These are phyloP conservation scores for Eulithis prunata DNA, from an alignment of 2,888 invertebrate genomes.

Conservation along the genomic window DNA sequence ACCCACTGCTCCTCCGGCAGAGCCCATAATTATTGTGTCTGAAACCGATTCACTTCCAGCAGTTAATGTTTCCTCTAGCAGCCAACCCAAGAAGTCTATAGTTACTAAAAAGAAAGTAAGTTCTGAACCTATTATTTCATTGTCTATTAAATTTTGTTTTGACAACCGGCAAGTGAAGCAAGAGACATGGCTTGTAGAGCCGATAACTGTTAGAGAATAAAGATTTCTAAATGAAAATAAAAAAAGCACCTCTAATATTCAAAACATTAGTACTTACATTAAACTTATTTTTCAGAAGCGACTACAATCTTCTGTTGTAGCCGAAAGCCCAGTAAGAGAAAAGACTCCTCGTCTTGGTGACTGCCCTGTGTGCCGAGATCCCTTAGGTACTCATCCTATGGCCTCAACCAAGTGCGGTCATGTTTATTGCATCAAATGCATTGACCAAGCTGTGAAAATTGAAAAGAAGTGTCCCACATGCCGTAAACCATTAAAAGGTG, in stretches of 20 bases:
- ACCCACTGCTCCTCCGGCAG: neutral
- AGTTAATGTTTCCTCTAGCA: slow-evolving; percentile 1
- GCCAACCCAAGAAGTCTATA: neutral
- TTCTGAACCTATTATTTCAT: neutral
- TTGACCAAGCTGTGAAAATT: slow-evolving; percentile 49
- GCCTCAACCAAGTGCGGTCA: slow-evolving; percentile 73
- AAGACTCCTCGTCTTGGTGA: slow-evolving; percentile 47
- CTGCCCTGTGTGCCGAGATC: slow-evolving; percentile 69
- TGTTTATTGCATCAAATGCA: slow-evolving; percentile 62
- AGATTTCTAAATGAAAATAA: too few species aligned
- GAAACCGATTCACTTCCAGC: slow-evolving; percentile 10
- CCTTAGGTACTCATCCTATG: slow-evolving; percentile 58
- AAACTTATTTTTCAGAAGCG: slow-evolving; percentile 20
- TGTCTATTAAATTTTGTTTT: too few species aligned
- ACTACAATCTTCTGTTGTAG: neutral
- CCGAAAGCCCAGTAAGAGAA: slow-evolving; percentile 8
- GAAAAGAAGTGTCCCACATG: slow-evolving; percentile 66
- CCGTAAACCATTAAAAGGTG: slow-evolving; percentile 53
- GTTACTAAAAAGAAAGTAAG: slow-evolving; percentile 22
- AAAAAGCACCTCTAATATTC: too few species aligned
- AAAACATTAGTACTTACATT: too few species aligned
- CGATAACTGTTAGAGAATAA: too few species aligned
- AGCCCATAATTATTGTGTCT: slow-evolving; percentile 12
- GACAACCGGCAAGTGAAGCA: too few species aligned
- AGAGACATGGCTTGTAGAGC: too few species aligned